phyloP scores from a whole-genome alignment of 2,888 invertebrate species.

The Noctua fimbriata region DNA sequence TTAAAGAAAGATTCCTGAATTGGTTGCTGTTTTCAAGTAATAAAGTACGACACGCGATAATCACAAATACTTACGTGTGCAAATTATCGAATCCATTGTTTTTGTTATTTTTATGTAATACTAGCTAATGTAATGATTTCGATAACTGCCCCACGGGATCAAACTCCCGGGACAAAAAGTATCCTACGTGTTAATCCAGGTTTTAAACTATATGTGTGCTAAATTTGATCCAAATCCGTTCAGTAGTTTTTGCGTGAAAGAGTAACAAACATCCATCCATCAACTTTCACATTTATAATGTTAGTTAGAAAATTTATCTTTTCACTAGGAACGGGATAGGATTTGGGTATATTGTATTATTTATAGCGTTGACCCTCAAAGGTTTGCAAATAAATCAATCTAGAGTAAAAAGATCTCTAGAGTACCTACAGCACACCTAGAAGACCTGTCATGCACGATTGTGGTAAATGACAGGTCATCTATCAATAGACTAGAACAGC shows the following conservation, averaged over 20 bases:
- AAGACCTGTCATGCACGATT: neutral
- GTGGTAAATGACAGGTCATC: neutral
- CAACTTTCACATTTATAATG: too few relatives aligned
- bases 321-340: neutral
- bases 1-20: too few relatives aligned
- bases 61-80: constrained; percentile 8
- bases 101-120: constrained; percentile 6
- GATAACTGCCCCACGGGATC: too few relatives aligned
- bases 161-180: too few relatives aligned
- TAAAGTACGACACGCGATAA: constrained; percentile 1
- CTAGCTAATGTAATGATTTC: too few relatives aligned
- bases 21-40: neutral
- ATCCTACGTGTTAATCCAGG: too few relatives aligned
- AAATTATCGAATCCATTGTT: constrained; percentile 11
- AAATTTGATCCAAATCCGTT: too few relatives aligned
- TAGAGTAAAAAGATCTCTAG: neutral
- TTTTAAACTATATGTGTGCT: too few relatives aligned
- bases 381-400: neutral
- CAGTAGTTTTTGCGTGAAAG: too few relatives aligned
- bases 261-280: too few relatives aligned
- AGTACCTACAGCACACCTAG: neutral
- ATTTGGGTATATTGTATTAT: neutral
- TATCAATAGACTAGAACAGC: neutral
- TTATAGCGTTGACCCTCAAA: neutral
- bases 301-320: neutral